Evolutionary conservation across 1,140 invertebrate genomes (phyloP).

Genomic region (Pemphigus obesinymphae): DNA sequence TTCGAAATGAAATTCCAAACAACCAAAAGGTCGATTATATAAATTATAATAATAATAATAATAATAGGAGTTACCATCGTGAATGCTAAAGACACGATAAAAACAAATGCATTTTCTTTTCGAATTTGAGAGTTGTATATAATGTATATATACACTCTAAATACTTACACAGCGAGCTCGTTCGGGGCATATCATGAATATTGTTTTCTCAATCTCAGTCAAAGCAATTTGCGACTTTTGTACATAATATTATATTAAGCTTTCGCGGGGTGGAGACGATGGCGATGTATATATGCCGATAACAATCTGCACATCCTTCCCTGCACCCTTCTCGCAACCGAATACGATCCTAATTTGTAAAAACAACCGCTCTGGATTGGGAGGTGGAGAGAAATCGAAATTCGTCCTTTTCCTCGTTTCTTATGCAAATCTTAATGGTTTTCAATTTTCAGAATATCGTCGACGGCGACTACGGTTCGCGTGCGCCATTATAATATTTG

Average conservation of each 20-base stretch:
- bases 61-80: not conserved
- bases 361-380: constrained; percentile 9
- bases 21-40: not conserved
- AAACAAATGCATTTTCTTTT: constrained; percentile 5
- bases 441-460: constrained; percentile 24
- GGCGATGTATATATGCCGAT: constrained; percentile 16
- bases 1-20: not conserved
- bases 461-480: too few relatives aligned
- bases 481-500: not conserved
- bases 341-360: constrained; percentile 27
- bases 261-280: not conserved
- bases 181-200: not conserved
- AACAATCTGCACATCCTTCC: not conserved
- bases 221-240: constrained; percentile 2
- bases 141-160: too few relatives aligned
- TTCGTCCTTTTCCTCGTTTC: not conserved
- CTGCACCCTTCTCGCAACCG: too few relatives aligned
- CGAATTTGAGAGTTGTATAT: not conserved
- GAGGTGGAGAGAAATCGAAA: too few relatives aligned
- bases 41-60: too few relatives aligned
- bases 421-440: constrained; percentile 33
- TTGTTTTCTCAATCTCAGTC: not conserved
- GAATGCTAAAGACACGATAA: not conserved
- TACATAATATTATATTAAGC: not conserved
- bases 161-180: not conserved